phyloP scores from a whole-genome alignment of 1,140 invertebrate species.

The Ericerus pela region DNA sequence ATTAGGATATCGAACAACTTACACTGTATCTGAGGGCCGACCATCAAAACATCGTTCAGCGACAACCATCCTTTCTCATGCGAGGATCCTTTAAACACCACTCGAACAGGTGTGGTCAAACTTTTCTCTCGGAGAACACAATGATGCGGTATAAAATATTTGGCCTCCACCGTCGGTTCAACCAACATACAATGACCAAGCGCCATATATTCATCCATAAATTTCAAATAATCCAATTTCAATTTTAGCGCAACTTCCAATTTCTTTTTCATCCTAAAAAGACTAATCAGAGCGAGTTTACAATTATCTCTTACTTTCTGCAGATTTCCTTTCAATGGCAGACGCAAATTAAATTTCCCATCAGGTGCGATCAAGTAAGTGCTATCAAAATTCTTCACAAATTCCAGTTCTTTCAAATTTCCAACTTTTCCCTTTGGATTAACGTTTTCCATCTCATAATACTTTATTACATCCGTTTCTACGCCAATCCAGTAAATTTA shows the following conservation, averaged over 20 bases:
- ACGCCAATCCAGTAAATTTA: background rate
- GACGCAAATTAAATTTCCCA: background rate
- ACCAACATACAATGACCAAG: background rate
- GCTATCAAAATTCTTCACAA: background rate
- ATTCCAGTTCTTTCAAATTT: background rate
- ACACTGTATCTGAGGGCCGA: conserved; percentile 18
- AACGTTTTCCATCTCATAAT: conserved; percentile 5
- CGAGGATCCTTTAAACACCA: conserved; percentile 25
- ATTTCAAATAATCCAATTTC: background rate
- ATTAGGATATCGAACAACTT: conserved; percentile 21
- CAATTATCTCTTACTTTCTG: background rate
- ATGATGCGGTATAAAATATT: conserved; percentile 24
- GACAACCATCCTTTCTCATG: background rate
- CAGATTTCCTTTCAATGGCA: background rate
- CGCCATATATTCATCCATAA: background rate
- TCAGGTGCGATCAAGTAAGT: background rate
- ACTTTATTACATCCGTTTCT: background rate
- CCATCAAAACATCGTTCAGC: conserved; percentile 12
- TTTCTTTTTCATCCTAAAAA: background rate
- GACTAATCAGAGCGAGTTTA: background rate
- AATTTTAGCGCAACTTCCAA: background rate
- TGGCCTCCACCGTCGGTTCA: background rate
- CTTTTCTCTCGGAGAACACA: conserved; percentile 21
- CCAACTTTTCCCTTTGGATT: background rate
- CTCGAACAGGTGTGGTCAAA: conserved; percentile 22